A percentile compares a stretch with the other conserved stretches of the same genome.
Evolutionary conservation across 2,797 vertebrate species (phyloP).

Genomic region (Trachops cirrhosus): DNA sequence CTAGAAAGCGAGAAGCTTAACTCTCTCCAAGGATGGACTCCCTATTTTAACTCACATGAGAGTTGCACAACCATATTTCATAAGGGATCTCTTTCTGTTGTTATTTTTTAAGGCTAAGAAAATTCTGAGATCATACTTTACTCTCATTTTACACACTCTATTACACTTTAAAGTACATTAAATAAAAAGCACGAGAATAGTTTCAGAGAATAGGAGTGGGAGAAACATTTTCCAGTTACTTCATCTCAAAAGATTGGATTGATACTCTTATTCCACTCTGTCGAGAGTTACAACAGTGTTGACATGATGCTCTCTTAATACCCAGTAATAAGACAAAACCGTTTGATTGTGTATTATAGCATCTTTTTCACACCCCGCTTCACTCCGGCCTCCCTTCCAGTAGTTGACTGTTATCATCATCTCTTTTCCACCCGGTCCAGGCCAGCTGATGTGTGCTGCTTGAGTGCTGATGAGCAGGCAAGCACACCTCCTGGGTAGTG

Average conservation of each 20-base stretch:
- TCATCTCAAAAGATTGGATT: not conserved
- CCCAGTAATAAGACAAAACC: not conserved
- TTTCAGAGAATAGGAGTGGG: not conserved
- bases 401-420: not conserved
- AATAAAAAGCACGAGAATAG: not conserved
- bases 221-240: not conserved
- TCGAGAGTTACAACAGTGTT: not conserved
- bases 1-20: not conserved
- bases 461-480: not conserved
- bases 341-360: not conserved
- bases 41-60: not conserved
- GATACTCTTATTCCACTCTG: not conserved
- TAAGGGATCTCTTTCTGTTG: not conserved
- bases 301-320: not conserved
- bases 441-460: not conserved
- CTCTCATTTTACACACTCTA: not conserved
- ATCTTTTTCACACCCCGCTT: not conserved
- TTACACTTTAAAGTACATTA: not conserved
- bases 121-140: not conserved
- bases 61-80: not conserved
- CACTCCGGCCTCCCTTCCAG: not conserved
- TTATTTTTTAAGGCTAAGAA: not conserved
- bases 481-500: not conserved
- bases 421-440: not conserved
- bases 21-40: not conserved